Base-by-base conservation (phyloP, 2,888 invertebrate genomes). In the Hyalella azteca region DNA sequence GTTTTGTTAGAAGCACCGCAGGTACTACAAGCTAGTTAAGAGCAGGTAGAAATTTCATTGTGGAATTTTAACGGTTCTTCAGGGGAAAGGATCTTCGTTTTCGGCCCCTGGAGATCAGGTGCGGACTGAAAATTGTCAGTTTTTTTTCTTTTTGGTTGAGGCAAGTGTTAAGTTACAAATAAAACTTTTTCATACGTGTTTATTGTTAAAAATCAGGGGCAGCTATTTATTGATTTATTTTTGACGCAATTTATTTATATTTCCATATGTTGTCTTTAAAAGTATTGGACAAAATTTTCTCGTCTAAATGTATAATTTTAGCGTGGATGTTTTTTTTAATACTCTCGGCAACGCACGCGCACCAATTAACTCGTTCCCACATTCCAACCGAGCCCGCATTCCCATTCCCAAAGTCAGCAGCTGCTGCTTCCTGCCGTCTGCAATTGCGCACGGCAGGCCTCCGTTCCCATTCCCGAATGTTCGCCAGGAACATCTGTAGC, bases 11-110 rank as follows among this genome's bases (percentile, higher is more conserved):
- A n/a, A 22, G 7, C 22, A 54, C 22, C 22, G 54, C 54, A 54
- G 54, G 54, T 22, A 54, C 54, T 26, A 54, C n/a, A 54, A 54
- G 5, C 22, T 15, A 49, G 49, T 54, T 54, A 5, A 19, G 54
- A 54, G 54, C 54, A 54, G 54, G 54, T 54, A 54, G 54, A 54
- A 54, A 54, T 22, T 54, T 54, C n/a, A 50, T 54, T 54, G 54
- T 54, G 7, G 9, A 54, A 11, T 26, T 3, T 29, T 54, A 54
- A 54, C 54, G 54, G 54, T 29, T 22, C 54, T 22, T 22, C 54
- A 4, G 54, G 22, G 19, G 54, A 49, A 22, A 5, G 26, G 29
- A 19, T 29, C 26, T 19, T 22, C 0, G 0, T 13, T 26, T 54
- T 54, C 22, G 2, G 54, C 2, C 26, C 26, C 54, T 54, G 54